Percentiles rank a stretch among this genome's conserved stretches.
Conservation (phyloP, 2,888 invertebrate genomes). For the Eristalis pertinax region DNA sequence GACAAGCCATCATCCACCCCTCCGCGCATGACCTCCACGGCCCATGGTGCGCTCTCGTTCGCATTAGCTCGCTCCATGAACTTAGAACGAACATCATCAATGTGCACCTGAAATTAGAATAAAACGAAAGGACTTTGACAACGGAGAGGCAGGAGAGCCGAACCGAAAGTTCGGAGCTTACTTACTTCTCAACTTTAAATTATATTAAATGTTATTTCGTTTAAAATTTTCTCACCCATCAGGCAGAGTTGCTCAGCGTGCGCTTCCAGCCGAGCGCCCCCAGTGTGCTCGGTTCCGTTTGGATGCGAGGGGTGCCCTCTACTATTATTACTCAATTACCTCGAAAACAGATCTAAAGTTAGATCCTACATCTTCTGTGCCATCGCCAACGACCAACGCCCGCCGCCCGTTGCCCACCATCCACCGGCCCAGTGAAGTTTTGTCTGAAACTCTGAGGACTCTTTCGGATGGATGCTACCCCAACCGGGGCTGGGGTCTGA, state of each 20-base stretch:
- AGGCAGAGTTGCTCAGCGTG: background rate
- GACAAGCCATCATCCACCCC: background rate
- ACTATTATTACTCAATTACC: conserved; percentile 72
- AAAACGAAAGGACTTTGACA: conserved; percentile 25
- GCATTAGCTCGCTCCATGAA: background rate
- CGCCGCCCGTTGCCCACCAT: too few species aligned
- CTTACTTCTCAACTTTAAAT: conserved; percentile 60
- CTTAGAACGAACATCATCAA: conserved; percentile 25
- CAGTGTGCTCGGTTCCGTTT: conserved; percentile 3
- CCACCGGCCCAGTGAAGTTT: conserved; percentile 40
- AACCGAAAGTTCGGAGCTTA: conserved; percentile 48
- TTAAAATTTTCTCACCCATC: conserved; percentile 65
- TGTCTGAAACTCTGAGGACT: conserved; percentile 21
- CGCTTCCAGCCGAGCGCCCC: background rate
- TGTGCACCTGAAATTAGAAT: conserved; percentile 60
- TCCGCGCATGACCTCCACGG: background rate
- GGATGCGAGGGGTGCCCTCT: conserved; percentile 11
- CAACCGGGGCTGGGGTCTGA: background rate
- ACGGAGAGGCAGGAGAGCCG: background rate
- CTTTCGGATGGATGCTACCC: background rate
- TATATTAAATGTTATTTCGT: conserved; percentile 69
- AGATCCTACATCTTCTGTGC: conserved; percentile 55
- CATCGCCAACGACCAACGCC: background rate
- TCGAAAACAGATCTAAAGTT: conserved; percentile 72
- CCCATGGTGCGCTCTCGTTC: background rate